Percentiles rank a stretch among this genome's conserved stretches.
These are phyloP conservation scores for Eurystomus glaucurus DNA, from an alignment of 2,797 vertebrate genomes.

Conservation along the genomic window DNA sequence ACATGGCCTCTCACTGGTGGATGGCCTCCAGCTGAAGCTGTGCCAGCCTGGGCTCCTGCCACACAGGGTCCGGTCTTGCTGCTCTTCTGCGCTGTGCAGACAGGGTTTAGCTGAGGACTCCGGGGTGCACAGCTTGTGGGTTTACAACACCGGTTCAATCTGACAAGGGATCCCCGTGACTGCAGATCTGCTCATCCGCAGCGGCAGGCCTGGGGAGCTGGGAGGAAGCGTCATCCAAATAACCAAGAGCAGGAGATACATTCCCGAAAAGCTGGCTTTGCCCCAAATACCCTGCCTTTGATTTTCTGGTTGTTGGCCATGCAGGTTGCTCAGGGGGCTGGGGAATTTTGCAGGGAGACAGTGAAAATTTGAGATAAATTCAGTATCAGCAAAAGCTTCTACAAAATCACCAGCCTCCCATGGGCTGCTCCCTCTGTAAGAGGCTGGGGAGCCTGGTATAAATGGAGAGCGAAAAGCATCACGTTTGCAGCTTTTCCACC, in stretches of 20 bases:
- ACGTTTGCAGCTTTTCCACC: background rate
- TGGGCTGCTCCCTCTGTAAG: background rate
- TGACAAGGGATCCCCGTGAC: background rate
- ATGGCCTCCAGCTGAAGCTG: conserved; percentile 31
- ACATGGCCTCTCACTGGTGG: background rate
- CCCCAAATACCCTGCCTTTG: background rate
- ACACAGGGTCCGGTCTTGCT: background rate
- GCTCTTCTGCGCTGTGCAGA: background rate
- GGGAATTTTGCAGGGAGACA: background rate
- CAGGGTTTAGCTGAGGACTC: background rate
- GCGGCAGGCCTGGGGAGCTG: background rate
- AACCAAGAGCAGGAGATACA: rapidly evolving
- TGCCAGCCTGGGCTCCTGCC: conserved; percentile 25
- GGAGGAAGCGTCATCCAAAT: background rate
- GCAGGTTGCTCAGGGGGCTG: background rate
- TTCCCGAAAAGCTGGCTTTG: background rate
- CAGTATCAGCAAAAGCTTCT: background rate
- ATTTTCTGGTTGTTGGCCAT: background rate
- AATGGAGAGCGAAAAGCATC: background rate
- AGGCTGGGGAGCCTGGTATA: background rate
- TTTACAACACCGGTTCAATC: background rate
- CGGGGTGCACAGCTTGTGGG: background rate
- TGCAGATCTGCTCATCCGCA: background rate
- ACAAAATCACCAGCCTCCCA: background rate
- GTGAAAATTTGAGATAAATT: background rate